Conservation (phyloP, 30 jellyfish, hydroid and myxozoan species). For the Phacellophora camtschatica region DNA sequence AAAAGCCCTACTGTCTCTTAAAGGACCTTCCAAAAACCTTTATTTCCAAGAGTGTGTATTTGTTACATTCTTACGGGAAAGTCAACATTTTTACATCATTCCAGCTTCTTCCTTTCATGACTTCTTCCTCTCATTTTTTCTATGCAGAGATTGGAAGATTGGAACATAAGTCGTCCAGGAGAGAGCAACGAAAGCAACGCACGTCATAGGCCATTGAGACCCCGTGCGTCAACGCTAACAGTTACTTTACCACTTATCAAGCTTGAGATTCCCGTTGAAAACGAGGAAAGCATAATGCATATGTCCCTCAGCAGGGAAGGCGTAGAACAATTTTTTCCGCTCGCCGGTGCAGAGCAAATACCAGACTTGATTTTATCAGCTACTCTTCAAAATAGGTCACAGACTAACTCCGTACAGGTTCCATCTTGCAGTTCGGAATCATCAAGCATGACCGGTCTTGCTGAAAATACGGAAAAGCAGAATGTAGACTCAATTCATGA, state of each 20-base stretch:
- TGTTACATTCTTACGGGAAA: no score
- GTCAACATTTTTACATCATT: no score
- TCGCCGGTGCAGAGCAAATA: conserved; percentile 18
- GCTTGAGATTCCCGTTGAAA: conserved; percentile 93
- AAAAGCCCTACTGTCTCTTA: no score
- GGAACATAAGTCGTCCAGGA: neutral
- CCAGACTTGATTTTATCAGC: conserved; percentile 76
- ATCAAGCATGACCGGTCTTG: no score
- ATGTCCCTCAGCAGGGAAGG: conserved; percentile 47
- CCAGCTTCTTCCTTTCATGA: no score
- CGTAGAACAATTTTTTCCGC: conserved; percentile 52
- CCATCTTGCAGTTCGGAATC: neutral
- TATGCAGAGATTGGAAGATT: neutral
- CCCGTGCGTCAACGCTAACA: conserved; percentile 76
- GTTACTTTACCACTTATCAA: conserved; percentile 91
- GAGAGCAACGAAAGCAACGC: neutral
- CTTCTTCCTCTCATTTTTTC: no score
- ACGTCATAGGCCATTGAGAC: neutral
- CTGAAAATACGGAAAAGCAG: neutral
- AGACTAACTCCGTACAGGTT: conserved; percentile 4
- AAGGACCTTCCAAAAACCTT: no score
- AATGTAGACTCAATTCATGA: neutral
- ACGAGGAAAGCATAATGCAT: conserved; percentile 49
- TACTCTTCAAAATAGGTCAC: conserved; percentile 12
- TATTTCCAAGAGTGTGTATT: no score